Percentiles rank a stretch among this genome's conserved stretches.
Evolutionary conservation across 1,140 invertebrate species (phyloP).

Genomic region (Ips nitidus): DNA sequence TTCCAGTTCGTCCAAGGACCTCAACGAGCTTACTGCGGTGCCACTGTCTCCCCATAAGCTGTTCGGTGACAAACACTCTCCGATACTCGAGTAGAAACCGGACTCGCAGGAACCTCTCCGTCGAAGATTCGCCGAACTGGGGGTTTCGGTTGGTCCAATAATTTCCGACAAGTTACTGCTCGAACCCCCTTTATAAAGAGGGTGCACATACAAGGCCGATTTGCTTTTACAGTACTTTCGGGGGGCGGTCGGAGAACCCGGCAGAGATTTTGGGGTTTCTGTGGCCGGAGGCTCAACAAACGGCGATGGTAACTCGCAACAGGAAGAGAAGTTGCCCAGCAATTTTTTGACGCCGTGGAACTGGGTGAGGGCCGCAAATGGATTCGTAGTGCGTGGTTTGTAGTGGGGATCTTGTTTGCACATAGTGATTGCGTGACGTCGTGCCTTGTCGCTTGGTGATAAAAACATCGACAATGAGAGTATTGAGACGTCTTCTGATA

Average conservation of each 20-base stretch:
- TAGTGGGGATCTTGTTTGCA: conserved; percentile 79
- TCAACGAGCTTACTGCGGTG: conserved; percentile 58
- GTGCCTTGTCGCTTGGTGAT: conserved; percentile 70
- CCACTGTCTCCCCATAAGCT: conserved; percentile 50
- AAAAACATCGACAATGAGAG: conserved; percentile 56
- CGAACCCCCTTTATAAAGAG: conserved; percentile 51
- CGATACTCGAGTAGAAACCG: conserved; percentile 78
- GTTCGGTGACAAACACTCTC: conserved; percentile 53
- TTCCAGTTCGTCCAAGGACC: conserved; percentile 63
- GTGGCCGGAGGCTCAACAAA: conserved; percentile 52
- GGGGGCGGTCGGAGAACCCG: conserved; percentile 53
- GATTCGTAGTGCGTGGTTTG: conserved; percentile 67
- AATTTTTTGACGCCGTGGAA: conserved; percentile 77
- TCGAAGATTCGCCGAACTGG: conserved; percentile 54
- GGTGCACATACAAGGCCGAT: conserved; percentile 51
- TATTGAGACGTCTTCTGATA: conserved; percentile 66
- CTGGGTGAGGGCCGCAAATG: conserved; percentile 68
- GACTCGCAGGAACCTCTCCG: conserved; percentile 84
- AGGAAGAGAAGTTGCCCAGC: conserved; percentile 73
- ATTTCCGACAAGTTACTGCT: conserved; percentile 51
- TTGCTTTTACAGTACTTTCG: conserved; percentile 47
- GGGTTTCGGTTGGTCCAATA: conserved; percentile 40
- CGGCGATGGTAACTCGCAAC: conserved; percentile 71
- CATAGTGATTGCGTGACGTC: conserved; percentile 72
- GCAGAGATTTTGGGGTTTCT: conserved; percentile 54